Conservation (phyloP, 1,140 invertebrate species). For the Drosophila ironensis region DNA sequence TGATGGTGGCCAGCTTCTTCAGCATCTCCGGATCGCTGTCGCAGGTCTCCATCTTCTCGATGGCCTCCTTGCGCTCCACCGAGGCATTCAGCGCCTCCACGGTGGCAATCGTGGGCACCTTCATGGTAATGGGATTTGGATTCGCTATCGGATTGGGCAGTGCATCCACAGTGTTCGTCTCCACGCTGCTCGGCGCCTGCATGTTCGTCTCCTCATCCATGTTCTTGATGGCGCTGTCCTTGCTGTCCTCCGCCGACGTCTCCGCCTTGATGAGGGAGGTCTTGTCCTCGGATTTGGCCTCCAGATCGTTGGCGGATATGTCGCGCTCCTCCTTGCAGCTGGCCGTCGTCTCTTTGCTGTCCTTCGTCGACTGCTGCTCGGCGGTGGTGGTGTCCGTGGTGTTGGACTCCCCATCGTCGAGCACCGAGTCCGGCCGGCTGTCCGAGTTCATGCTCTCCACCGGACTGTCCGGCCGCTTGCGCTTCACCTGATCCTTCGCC, state of each 20-base stretch:
- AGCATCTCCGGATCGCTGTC: constrained; percentile 74
- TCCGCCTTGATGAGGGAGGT: constrained; percentile 48
- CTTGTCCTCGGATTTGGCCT: constrained; percentile 67
- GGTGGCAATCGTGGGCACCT: constrained; percentile 74
- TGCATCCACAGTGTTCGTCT: constrained; percentile 22
- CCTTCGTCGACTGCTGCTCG: constrained; percentile 83
- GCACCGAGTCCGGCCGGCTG: constrained; percentile 86
- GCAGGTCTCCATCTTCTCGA: constrained; percentile 74
- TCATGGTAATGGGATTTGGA: constrained; percentile 51
- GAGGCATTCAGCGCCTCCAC: constrained; percentile 76
- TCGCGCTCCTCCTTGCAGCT: constrained; percentile 72
- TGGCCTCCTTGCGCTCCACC: constrained; percentile 67
- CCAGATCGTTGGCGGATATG: constrained; percentile 47
- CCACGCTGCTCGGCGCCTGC: constrained; percentile 61
- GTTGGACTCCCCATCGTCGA: constrained; percentile 88
- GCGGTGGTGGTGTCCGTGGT: constrained; percentile 71
- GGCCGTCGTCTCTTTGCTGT: constrained; percentile 82
- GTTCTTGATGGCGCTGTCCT: constrained; percentile 78
- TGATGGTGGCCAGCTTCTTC: constrained; percentile 77
- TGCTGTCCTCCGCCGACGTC: constrained; percentile 58
- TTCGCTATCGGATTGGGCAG: constrained; percentile 10
- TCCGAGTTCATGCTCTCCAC: constrained; percentile 91
- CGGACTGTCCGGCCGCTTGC: constrained; percentile 88
- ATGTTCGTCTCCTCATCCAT: constrained; percentile 80
- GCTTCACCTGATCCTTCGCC: constrained; percentile 85